Evolutionary conservation across 2,888 invertebrate species (phyloP), one percentile per base, ranked within the genome.

Genomic region (Melieria omissa): DNA sequence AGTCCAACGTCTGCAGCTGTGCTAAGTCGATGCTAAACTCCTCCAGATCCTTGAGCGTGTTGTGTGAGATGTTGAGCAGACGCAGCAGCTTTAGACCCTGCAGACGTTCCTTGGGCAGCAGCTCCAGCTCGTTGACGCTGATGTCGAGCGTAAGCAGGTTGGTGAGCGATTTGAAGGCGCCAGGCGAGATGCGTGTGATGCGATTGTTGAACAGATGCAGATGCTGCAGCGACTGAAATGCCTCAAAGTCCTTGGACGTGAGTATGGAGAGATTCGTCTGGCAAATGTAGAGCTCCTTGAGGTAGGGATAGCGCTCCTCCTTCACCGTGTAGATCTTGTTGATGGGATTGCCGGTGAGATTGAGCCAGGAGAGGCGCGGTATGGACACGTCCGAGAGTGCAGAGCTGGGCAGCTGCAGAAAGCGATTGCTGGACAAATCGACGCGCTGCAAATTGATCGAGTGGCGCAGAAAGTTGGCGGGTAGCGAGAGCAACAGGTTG

Each of bases 171-270:
- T 92, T 91, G 84, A 97, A 95, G 66, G 96, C 95, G 55, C 95
- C 93, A 0, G 96, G 95, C 3, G 95, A 94, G 73, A 97, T 90
- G 74, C 93, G 89, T 14, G 92, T 91, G 76, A 95, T 93, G 73
- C 91, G 89, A 86, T 95, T 95, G 78, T 90, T 90, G 54, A 91
- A 89, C 78, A 95, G 87, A 82, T 92, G 92, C 70, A 95, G 89
- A 81, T 92, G 93, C 82, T 93, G 90, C 49, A 95, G 87, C 0
- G 92, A 90, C 29, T 94, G 93, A 81, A 95, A 95, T 49, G 93
- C 92, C 81, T 94, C 93, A 81, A 96, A 95, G 82, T 95, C 95
- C 83, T 93, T 93, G 78, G 93, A 93, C 0, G 94, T 94, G 63
- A 96, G 90, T 76, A 95, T 93, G 29, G 92, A 93, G 65, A 95